Evolutionary conservation across 1,140 invertebrate genomes (phyloP), one percentile per base, ranked within the genome.

Genomic region (Mercenaria mercenaria): DNA sequence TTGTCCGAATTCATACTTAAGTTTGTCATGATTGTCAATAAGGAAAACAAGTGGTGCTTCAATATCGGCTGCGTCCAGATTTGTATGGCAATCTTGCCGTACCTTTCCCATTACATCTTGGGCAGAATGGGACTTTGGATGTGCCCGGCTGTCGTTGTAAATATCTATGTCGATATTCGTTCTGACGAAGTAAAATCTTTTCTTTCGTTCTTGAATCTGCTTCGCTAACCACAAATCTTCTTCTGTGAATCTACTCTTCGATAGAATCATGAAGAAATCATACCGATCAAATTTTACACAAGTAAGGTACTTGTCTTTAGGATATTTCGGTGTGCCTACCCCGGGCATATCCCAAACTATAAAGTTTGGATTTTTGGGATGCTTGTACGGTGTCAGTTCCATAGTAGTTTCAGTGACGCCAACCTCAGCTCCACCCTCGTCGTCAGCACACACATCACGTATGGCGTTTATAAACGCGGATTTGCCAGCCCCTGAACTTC

Each of bases 401-500:
- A 15, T 76, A 11, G 72, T 76, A 3, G 39, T 43, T 43, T 76
- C 37, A 3, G 2, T 41, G 10, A 11, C 72, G 11, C 43, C 39
- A 26, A 76, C 72, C 26, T 39, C 10, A 41, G 72, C 72, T 18
- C 11, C 34, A 34, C 39, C 72, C 2, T 15, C 8, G 13, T 76
- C 37, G 3, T 41, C 37, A 15, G 37, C 6, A 6, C 39, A 2
- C 1, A 90, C 69, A 13, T 61, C 26, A 1, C 88, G 20, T 10
- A 90, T 81, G 10, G 80, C 41, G 77, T 90, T 90, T 37, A 90
- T 90, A 61, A 90, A 80, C 50, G 23, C 29, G 32, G 88, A 90
- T 47, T 90, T 90, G 1, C 88, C 88, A n/a, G 50, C 37, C 18
- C 88, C 88, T 18, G 52, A 34, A 32, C 43, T 39, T 15, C 88